phyloP scores from a whole-genome alignment of 92 coral and sea anemone species.

The Phenganax stokvisi region DNA sequence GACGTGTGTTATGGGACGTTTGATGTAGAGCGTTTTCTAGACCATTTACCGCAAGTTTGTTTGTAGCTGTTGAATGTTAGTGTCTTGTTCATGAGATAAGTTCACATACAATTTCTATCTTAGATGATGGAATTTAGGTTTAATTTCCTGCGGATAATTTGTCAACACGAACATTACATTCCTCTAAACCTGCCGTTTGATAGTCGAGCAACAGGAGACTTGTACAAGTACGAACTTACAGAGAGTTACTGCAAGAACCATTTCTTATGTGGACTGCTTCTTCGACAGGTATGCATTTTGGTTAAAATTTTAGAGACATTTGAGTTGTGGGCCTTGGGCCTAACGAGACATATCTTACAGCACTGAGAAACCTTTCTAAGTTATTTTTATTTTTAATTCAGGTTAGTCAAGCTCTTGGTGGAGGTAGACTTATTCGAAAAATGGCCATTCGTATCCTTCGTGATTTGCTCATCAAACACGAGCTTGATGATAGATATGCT shows the following conservation, averaged over 20 bases:
- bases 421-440: slow-evolving; percentile 81
- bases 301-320: neutral
- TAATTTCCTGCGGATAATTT: slow-evolving; percentile 84
- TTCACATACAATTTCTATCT: slow-evolving; percentile 6
- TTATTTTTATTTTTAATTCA: slow-evolving; percentile 11
- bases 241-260: slow-evolving; percentile 85
- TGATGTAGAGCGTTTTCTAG: neutral
- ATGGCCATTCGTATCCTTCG: slow-evolving; percentile 83
- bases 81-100: neutral
- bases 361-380: neutral
- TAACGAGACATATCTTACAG: too few species aligned
- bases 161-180: slow-evolving; percentile 95
- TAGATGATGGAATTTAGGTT: slow-evolving; percentile 99
- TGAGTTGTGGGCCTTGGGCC: neutral
- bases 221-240: slow-evolving; percentile 78
- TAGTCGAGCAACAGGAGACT: slow-evolving; percentile 80
- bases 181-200: slow-evolving; percentile 94
- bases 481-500: slow-evolving; percentile 84
- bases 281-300: slow-evolving; percentile 66
- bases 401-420: slow-evolving; percentile 91
- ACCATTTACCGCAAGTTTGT: too few species aligned
- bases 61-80: neutral
- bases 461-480: slow-evolving; percentile 87
- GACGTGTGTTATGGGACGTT: too few species aligned
- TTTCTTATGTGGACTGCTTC: slow-evolving; percentile 78